phyloP scores from a whole-genome alignment of 23 tunicate species.

The Ciona savignyi region DNA sequence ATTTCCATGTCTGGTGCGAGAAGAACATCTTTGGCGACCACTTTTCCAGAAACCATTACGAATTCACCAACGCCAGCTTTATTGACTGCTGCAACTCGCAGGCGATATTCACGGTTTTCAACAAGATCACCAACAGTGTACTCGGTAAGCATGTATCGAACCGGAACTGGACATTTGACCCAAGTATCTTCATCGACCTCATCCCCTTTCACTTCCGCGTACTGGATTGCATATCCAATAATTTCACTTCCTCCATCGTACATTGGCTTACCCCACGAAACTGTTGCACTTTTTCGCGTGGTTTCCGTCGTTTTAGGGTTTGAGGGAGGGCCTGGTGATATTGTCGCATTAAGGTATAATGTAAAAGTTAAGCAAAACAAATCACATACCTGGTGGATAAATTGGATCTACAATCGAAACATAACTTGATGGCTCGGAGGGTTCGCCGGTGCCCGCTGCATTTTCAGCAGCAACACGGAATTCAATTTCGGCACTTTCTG shows the following conservation, averaged over 20 bases:
- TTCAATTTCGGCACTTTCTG: conserved; percentile 57
- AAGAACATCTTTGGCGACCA: conserved; percentile 40
- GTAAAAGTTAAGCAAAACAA: neutral
- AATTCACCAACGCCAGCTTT: too few relatives aligned
- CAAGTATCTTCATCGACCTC: conserved; percentile 29
- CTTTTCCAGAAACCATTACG: conserved; percentile 37
- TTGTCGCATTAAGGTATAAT: too few relatives aligned
- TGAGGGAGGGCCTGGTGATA: too few relatives aligned
- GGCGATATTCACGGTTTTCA: conserved; percentile 49
- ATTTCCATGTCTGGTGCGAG: too few relatives aligned
- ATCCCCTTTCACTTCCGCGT: conserved; percentile 18
- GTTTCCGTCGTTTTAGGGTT: too few relatives aligned
- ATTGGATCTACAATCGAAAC: conserved; percentile 57
- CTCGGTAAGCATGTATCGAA: conserved; percentile 14
- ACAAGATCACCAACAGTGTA: conserved; percentile 39
- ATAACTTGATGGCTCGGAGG: conserved; percentile 60
- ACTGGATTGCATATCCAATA: conserved; percentile 63
- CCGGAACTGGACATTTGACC: conserved; percentile 33
- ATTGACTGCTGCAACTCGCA: too few relatives aligned
- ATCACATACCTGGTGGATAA: conserved; percentile 67
- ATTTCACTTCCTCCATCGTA: too few relatives aligned
- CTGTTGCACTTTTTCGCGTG: too few relatives aligned
- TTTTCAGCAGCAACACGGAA: conserved; percentile 82
- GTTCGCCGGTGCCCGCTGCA: conserved; percentile 91
- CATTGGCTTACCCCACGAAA: too few relatives aligned